These are phyloP conservation scores for Lagodon rhomboides DNA, from an alignment of 2,797 vertebrate species.

Conservation along the genomic window DNA sequence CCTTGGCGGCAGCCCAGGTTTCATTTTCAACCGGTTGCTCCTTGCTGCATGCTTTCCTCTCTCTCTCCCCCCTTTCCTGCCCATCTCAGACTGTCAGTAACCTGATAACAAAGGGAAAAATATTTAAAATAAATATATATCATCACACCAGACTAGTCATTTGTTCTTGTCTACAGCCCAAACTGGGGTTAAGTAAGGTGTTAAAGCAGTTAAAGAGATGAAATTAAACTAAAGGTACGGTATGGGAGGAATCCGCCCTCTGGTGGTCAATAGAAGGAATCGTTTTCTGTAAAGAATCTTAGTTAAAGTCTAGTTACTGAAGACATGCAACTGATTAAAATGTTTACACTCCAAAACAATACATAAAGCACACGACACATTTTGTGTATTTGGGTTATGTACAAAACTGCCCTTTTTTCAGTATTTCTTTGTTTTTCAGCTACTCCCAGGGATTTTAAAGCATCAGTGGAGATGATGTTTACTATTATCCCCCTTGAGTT, in stretches of 20 bases:
- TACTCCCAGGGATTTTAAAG: not conserved
- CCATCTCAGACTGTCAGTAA: too few relatives aligned
- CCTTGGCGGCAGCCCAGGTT: too few relatives aligned
- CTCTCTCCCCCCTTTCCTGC: too few relatives aligned
- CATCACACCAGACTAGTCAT: not conserved
- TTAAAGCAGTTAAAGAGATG: not conserved
- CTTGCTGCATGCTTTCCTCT: too few relatives aligned
- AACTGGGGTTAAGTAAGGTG: not conserved
- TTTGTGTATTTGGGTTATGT: not conserved
- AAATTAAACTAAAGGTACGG: not conserved
- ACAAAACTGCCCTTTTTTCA: not conserved
- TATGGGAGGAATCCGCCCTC: conserved; percentile 23
- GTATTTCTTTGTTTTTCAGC: not conserved
- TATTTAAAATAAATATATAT: not conserved
- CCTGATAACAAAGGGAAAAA: too few relatives aligned
- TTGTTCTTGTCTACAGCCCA: not conserved
- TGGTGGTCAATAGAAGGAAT: conserved; percentile 36
- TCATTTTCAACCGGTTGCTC: too few relatives aligned
- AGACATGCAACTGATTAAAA: not conserved
- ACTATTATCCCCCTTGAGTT: not conserved
- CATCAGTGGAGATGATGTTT: not conserved
- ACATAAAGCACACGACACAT: not conserved
- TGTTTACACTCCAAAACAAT: not conserved
- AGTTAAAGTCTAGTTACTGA: not conserved
- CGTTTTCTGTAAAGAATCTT: not conserved